A percentile compares a stretch with the other conserved stretches of the same genome.
phyloP scores from a whole-genome alignment of 2,113 vertebrate species.

The Lanius ludovicianus region DNA sequence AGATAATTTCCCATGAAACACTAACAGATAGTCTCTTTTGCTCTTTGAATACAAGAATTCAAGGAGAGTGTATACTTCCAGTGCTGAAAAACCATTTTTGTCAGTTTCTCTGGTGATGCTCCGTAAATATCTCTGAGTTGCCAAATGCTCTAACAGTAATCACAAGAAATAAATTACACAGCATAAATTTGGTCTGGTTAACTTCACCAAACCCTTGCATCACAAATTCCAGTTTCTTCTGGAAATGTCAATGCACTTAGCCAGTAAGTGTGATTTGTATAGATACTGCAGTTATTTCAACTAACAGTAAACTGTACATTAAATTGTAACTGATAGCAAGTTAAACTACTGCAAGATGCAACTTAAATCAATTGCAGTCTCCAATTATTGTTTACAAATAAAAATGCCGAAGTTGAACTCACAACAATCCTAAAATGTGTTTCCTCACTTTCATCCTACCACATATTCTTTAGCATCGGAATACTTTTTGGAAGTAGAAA shows the following conservation, averaged over 20 bases:
- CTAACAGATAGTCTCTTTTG: background rate
- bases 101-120: background rate
- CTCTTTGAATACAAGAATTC: background rate
- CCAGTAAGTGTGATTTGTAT: background rate
- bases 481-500: background rate
- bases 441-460: background rate
- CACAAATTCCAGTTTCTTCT: background rate
- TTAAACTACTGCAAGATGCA: background rate
- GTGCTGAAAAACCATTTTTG: rapidly evolving
- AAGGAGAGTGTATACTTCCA: background rate
- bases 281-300: background rate
- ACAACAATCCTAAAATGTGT: background rate
- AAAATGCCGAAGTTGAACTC: background rate
- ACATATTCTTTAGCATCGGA: background rate
- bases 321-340: background rate
- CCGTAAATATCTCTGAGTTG: background rate
- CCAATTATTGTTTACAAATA: background rate
- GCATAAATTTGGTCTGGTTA: background rate
- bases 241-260: background rate
- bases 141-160: background rate
- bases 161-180: background rate
- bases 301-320: background rate
- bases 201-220: background rate
- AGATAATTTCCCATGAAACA: background rate
- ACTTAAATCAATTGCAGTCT: background rate